Evolutionary conservation across 2,797 vertebrate genomes (phyloP).

Genomic region (Denticeps clupeoides): DNA sequence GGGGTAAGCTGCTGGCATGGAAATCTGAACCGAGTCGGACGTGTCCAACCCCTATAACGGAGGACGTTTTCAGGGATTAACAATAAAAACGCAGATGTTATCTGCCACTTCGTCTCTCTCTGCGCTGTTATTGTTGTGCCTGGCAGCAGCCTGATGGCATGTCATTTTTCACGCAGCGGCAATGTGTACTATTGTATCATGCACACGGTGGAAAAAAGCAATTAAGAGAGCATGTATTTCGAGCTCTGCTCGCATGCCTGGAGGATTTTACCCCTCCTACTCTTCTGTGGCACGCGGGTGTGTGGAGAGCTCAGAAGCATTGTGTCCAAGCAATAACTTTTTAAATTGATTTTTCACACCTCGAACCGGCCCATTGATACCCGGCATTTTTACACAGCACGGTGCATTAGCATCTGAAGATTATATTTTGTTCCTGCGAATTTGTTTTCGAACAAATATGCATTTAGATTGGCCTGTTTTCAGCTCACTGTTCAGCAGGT

Average conservation of each 20-base stretch:
- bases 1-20: no score
- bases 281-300: constrained; percentile 3
- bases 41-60: no score
- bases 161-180: constrained; percentile 18
- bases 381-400: constrained; percentile 15
- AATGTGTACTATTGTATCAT: constrained; percentile 8
- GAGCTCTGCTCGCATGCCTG: constrained; percentile 18
- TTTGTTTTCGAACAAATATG: background rate
- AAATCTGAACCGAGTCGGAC: no score
- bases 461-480: background rate
- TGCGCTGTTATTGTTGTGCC: constrained; percentile 11
- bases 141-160: constrained; percentile 6
- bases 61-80: no score
- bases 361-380: constrained; percentile 16
- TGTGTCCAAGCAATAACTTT: constrained; percentile 12
- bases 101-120: constrained; percentile 6
- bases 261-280: constrained; percentile 15
- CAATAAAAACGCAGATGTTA: constrained; percentile 24
- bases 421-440: constrained; percentile 14
- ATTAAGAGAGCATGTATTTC: constrained; percentile 24
- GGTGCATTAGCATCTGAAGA: constrained; percentile 13
- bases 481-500: background rate
- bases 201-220: constrained; percentile 23
- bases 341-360: constrained; percentile 27
- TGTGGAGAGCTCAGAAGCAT: constrained; percentile 6